These are phyloP conservation scores for Champsocephalus gunnari DNA, from an alignment of 2,797 vertebrate species.

Conservation along the genomic window DNA sequence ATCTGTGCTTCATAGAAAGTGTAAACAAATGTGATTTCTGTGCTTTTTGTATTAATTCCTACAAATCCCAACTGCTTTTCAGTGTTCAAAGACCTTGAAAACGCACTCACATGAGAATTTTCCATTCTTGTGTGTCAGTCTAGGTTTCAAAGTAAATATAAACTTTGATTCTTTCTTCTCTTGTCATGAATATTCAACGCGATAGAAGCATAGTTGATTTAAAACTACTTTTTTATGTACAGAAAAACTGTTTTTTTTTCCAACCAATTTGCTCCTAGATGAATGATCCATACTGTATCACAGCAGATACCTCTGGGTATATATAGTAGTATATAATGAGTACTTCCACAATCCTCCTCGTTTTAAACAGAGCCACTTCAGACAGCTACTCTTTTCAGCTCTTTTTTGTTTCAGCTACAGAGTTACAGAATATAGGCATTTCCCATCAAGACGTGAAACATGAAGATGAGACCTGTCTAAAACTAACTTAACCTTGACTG, in stretches of 20 bases:
- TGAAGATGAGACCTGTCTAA: constrained; percentile 39
- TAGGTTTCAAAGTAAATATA: not conserved
- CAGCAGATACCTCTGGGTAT: not conserved
- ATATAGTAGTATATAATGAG: not conserved
- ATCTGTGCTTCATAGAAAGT: too few relatives aligned
- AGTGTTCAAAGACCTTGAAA: constrained; percentile 2
- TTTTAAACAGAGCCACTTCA: constrained; percentile 13
- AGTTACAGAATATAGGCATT: constrained; percentile 1
- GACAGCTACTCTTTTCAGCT: constrained; percentile 12
- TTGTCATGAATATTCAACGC: not conserved
- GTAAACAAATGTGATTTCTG: not conserved
- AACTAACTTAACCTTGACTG: constrained; percentile 46
- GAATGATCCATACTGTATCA: not conserved
- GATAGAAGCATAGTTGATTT: not conserved
- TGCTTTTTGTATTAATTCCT: not conserved
- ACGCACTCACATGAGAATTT: not conserved
- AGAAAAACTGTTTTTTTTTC: not conserved
- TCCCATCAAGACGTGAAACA: constrained; percentile 37
- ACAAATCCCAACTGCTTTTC: not conserved
- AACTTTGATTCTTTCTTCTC: not conserved
- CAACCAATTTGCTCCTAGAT: not conserved
- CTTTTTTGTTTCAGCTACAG: not conserved
- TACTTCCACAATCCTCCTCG: not conserved
- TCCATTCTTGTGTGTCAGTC: not conserved
- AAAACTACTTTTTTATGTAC: not conserved